Conservation (phyloP, 2,888 invertebrate genomes). For the Lasioglossum marginatum region DNA sequence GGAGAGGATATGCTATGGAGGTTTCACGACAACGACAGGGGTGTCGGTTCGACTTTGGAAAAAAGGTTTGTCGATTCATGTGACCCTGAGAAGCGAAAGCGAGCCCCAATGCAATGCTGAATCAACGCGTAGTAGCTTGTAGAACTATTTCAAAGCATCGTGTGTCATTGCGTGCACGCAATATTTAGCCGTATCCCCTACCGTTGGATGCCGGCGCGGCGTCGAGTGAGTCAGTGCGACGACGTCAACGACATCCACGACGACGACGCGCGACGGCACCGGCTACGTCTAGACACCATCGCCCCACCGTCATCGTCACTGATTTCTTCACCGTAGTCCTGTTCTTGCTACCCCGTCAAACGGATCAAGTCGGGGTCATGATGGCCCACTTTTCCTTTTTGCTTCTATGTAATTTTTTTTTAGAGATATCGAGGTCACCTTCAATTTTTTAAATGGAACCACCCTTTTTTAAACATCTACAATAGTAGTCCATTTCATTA, state of each 20-base stretch:
- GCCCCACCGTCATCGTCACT: constrained; percentile 73
- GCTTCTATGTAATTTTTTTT: no score
- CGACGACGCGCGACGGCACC: constrained; percentile 55
- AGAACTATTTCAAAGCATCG: constrained; percentile 77
- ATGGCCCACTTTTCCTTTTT: no score
- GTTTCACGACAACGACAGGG: background rate
- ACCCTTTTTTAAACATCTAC: no score
- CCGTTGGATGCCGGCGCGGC: constrained; percentile 72
- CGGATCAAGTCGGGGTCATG: constrained; percentile 66
- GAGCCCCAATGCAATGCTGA: constrained; percentile 62
- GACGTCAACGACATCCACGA: constrained; percentile 66
- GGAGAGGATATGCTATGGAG: background rate
- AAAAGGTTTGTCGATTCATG: constrained; percentile 38
- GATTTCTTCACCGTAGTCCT: constrained; percentile 71
- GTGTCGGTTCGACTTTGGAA: background rate
- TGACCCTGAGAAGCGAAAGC: constrained; percentile 60
- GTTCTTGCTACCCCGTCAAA: constrained; percentile 64
- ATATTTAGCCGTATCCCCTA: constrained; percentile 76
- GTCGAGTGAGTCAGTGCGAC: constrained; percentile 79
- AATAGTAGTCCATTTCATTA: no score
- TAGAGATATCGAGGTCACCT: no score
- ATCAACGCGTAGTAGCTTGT: constrained; percentile 69
- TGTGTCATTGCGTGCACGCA: constrained; percentile 81
- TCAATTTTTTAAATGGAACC: no score
- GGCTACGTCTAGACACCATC: constrained; percentile 76